A percentile compares a stretch with the other conserved stretches of the same genome.
These are phyloP conservation scores for Chloroceryle aenea DNA, from an alignment of 2,113 vertebrate genomes.

Conservation along the genomic window DNA sequence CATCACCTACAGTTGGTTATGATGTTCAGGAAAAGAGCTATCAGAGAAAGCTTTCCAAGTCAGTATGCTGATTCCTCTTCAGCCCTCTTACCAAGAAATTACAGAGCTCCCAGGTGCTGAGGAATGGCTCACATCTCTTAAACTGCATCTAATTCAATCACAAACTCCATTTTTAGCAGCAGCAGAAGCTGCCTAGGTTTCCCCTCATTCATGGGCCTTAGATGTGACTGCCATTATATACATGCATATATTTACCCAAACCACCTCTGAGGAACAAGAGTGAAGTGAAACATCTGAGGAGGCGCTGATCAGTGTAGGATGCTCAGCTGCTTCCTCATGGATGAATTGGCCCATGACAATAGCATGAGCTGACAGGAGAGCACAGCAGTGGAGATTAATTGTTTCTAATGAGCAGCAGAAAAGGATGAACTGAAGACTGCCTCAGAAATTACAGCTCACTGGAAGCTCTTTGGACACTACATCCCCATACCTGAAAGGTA, in stretches of 20 bases:
- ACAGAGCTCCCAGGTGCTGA: background rate
- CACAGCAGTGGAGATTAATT: slow-evolving; percentile 59
- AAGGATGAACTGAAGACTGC: background rate
- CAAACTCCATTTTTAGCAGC: background rate
- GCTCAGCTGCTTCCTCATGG: background rate
- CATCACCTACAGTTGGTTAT: background rate
- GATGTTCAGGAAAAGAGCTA: background rate
- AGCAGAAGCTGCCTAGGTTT: background rate
- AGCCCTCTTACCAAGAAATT: background rate
- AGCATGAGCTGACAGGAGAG: background rate
- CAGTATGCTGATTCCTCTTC: background rate
- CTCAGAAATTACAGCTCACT: background rate
- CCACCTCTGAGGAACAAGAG: background rate
- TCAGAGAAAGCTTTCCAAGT: background rate
- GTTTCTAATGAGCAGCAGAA: slow-evolving; percentile 60
- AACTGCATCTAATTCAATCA: background rate
- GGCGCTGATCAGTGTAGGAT: background rate
- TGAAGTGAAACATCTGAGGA: background rate
- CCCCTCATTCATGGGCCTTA: background rate
- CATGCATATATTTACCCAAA: background rate
- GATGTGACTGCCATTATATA: background rate
- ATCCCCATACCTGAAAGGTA: background rate
- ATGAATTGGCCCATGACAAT: background rate
- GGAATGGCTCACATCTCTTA: background rate
- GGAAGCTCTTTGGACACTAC: background rate